Evolutionary conservation across 37 sponge, comb jelly and placozoan species (phyloP), one percentile per base, ranked within the genome.

Genomic region (Amphimedon queenslandica): DNA sequence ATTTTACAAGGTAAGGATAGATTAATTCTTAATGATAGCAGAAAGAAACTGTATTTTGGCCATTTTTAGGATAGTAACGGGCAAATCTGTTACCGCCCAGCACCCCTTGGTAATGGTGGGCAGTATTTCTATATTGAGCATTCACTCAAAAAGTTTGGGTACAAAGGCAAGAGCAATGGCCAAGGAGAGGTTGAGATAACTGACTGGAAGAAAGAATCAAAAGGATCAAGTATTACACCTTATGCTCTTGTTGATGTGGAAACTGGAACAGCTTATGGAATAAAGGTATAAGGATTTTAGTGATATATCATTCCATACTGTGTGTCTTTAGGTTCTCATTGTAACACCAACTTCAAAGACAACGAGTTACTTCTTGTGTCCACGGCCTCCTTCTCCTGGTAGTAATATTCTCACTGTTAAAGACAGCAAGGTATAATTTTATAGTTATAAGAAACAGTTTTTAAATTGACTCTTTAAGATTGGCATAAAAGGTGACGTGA

Each of bases 301-400:
- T 38, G 20, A 8, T 47, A 47, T 47, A 13, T 8, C 13, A 47
- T 18, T 47, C 13, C 24, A 40, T 16, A 37, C 5, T 57, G 28
- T 29, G 29, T 27, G 33, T 57, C 3, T 76, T 34, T 65, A 87
- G 88, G 78, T 87, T 37, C 60, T n/a, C 55, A 72, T 87, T 27
- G 72, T 53, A 24, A 81, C 82, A 11, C 65, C 88, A 40, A 87
- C 88, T 20, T 87, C 88, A 32, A 58, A 37, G 40, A 77, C 74
- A 29, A 53, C 51, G 31, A 57, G 69, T 16, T 77, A 82, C 42
- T 87, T 65, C 57, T 57, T 56, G 23, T 57, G 80, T 0, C 88
- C 88, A 18, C 53, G 13, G 13, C 13, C 13, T 8, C 53, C 53
- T 47, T 47, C 53, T 13, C 13, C 53, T 18, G 53, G 13, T 47